Conservation (phyloP, 2,113 vertebrate genomes). For the Paracanthobrama guichenoti region DNA sequence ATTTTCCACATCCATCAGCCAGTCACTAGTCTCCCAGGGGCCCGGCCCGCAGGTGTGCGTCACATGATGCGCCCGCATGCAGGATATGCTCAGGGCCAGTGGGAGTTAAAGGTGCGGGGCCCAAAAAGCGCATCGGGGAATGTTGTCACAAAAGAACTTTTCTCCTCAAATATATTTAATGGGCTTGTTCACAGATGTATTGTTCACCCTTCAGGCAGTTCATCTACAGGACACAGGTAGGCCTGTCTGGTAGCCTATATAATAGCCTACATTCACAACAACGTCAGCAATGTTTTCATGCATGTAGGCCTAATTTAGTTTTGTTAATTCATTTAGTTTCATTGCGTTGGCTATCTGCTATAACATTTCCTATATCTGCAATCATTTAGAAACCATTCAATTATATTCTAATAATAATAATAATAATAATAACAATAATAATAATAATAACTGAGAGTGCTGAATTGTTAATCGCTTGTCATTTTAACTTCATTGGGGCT, state of each 20-base stretch:
- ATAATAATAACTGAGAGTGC: not conserved
- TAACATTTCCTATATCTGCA: not conserved
- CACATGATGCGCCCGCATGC: slow-evolving; percentile 71
- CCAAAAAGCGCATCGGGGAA: not conserved
- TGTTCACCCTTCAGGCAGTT: not conserved
- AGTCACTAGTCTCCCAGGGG: not conserved
- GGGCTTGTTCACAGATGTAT: slow-evolving; percentile 4
- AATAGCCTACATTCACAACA: not conserved
- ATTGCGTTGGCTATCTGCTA: not conserved
- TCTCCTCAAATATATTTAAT: not conserved
- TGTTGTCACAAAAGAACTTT: not conserved
- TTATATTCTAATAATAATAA: not conserved
- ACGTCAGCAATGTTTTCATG: not conserved
- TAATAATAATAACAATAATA: not conserved
- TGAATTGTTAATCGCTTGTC: not conserved
- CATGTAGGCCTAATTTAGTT: not conserved
- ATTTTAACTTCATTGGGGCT: not conserved
- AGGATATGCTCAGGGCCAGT: slow-evolving; percentile 62
- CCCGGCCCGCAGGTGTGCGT: slow-evolving; percentile 24
- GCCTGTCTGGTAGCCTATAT: not conserved
- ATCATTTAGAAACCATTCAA: not conserved
- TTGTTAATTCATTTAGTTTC: no score
- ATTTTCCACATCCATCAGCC: not conserved
- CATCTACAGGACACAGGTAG: not conserved
- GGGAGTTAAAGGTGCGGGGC: slow-evolving; percentile 11